phyloP scores from a whole-genome alignment of 1,140 invertebrate species.

The Drosophila parabipectinata region DNA sequence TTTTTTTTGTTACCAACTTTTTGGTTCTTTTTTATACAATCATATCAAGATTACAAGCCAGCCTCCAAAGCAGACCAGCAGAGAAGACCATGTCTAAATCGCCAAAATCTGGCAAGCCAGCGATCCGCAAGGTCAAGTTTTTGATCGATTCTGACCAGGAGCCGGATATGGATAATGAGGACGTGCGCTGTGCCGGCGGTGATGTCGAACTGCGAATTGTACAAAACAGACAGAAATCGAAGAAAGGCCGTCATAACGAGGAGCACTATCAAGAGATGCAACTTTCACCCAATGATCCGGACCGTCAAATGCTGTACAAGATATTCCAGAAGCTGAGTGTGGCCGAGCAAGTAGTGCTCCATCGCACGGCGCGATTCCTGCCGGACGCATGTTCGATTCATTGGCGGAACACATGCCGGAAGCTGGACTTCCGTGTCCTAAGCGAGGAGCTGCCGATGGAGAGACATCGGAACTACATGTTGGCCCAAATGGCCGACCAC shows the following conservation, averaged over 20 bases:
- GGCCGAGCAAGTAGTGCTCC: slow-evolving; percentile 24
- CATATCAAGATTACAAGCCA: neutral
- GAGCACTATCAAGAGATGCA: too few species aligned
- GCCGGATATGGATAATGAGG: neutral
- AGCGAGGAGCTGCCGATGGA: slow-evolving; percentile 12
- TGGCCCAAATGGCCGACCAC: slow-evolving; percentile 14
- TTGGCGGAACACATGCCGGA: slow-evolving; percentile 20
- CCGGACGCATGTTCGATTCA: neutral
- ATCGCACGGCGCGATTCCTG: neutral
- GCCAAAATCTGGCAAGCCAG: neutral
- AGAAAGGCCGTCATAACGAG: too few species aligned
- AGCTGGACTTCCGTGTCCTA: slow-evolving; percentile 38
- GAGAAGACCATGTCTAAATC: neutral
- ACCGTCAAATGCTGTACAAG: neutral
- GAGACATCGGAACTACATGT: slow-evolving; percentile 20
- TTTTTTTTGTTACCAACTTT: slow-evolving; percentile 1
- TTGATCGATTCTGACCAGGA: neutral
- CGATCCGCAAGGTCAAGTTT: neutral
- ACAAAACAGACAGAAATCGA: too few species aligned
- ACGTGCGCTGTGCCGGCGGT: neutral
- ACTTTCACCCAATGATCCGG: neutral
- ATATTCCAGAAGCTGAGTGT: slow-evolving; percentile 20
- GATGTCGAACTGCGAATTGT: neutral
- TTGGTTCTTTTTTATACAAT: slow-evolving; percentile 1
- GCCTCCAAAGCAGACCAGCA: neutral